Percentiles rank a stretch among this genome's conserved stretches.
Evolutionary conservation across 2,888 invertebrate genomes (phyloP).

Genomic region (Chironomus riparius): DNA sequence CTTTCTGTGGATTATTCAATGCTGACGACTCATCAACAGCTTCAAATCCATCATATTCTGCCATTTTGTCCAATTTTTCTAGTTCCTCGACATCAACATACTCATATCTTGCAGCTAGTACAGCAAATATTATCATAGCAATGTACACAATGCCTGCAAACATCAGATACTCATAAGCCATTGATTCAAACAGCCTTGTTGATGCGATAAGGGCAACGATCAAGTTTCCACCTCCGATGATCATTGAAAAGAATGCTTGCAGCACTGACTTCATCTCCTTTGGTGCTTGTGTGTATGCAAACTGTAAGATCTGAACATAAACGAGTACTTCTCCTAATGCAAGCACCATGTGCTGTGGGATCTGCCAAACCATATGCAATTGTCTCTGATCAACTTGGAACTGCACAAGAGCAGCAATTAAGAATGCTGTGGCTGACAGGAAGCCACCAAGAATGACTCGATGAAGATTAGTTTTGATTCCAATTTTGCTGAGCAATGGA

Average conservation of each 20-base stretch:
- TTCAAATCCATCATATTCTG: too few relatives aligned
- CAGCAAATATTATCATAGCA: background rate
- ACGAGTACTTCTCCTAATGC: background rate
- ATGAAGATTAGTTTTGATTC: background rate
- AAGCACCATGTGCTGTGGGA: background rate
- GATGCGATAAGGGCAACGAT: background rate
- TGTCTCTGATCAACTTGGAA: background rate
- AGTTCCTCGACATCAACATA: background rate
- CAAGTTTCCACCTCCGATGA: background rate
- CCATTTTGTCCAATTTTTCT: too few relatives aligned
- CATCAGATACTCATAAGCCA: background rate
- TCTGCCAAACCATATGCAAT: background rate
- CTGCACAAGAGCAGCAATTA: background rate
- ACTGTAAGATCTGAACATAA: background rate
- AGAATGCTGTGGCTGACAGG: background rate
- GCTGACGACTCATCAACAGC: too few relatives aligned
- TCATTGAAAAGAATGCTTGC: background rate
- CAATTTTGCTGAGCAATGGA: background rate
- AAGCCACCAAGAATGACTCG: background rate
- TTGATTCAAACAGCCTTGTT: background rate
- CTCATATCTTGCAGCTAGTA: background rate
- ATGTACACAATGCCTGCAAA: background rate
- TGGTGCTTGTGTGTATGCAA: background rate
- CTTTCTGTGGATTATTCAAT: too few relatives aligned
- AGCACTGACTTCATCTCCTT: background rate